These are phyloP conservation scores for Sebastes paucispinis DNA, from an alignment of 2,797 vertebrate species.

Conservation along the genomic window DNA sequence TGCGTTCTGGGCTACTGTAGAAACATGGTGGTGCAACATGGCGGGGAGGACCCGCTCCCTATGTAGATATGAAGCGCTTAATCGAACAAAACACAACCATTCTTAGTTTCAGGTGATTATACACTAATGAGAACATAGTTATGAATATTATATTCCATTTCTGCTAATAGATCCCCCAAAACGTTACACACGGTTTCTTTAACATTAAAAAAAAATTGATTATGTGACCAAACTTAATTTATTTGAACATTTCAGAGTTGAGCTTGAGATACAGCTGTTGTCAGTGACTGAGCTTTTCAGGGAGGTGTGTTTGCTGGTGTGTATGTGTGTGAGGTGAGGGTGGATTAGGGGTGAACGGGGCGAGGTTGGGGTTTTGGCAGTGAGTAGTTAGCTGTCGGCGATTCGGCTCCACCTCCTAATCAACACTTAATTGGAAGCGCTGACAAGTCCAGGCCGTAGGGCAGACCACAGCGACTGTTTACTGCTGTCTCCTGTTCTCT, in stretches of 20 bases:
- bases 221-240: neutral
- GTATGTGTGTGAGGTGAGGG: neutral
- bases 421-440: constrained; percentile 74
- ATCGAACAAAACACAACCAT: too few relatives aligned
- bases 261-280: neutral
- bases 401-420: constrained; percentile 67
- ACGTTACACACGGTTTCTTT: too few relatives aligned
- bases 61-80: too few relatives aligned
- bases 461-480: constrained; percentile 50
- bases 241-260: neutral
- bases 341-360: neutral
- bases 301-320: neutral
- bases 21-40: too few relatives aligned
- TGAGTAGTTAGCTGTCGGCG: constrained; percentile 56
- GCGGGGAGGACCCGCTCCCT: too few relatives aligned
- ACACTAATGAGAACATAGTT: too few relatives aligned
- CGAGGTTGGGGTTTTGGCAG: constrained; percentile 43
- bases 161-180: too few relatives aligned
- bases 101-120: too few relatives aligned
- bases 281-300: neutral
- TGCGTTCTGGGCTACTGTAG: too few relatives aligned
- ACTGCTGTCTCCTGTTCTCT: constrained; percentile 38
- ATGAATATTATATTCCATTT: too few relatives aligned
- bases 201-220: fast-evolving
- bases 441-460: constrained; percentile 45